Evolutionary conservation across 1,140 invertebrate genomes (phyloP).

Genomic region (Philopotamus ludificatus): DNA sequence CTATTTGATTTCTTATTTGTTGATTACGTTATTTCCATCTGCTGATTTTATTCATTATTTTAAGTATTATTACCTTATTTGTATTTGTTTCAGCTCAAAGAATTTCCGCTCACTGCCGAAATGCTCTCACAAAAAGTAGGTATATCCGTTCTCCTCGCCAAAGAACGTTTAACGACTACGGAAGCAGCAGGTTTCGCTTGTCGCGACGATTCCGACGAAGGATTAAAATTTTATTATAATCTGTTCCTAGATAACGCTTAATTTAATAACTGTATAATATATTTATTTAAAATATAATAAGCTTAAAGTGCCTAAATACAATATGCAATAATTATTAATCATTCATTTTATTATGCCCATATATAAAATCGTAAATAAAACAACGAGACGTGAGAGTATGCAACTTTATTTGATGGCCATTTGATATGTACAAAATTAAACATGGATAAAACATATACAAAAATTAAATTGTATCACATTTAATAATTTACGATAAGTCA

Average conservation of each 20-base stretch:
- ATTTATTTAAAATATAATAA: not conserved
- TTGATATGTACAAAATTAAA: too few species aligned
- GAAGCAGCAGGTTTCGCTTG: conserved; percentile 85
- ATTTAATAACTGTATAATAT: too few species aligned
- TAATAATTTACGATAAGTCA: too few species aligned
- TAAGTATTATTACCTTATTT: conserved; percentile 15
- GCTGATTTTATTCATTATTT: conserved; percentile 20
- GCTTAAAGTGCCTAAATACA: not conserved
- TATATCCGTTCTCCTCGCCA: conserved; percentile 85
- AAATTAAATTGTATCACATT: too few species aligned
- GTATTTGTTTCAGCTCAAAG: conserved; percentile 66
- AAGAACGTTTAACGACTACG: conserved; percentile 78
- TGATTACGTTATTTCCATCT: too few species aligned
- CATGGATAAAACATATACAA: too few species aligned
- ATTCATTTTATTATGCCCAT: not conserved
- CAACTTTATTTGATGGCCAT: too few species aligned
- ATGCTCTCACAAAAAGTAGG: conserved; percentile 79
- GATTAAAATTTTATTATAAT: conserved; percentile 90
- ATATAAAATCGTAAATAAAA: conserved; percentile 10
- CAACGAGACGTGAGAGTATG: too few species aligned
- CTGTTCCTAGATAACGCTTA: conserved; percentile 56
- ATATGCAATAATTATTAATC: conserved; percentile 3
- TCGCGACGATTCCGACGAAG: conserved; percentile 91
- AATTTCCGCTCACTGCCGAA: conserved; percentile 75
- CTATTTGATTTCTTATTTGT: too few species aligned